Evolutionary conservation across 2,888 invertebrate species (phyloP), one percentile per base, ranked within the genome.

Genomic region (Ganaspis brasiliensis): DNA sequence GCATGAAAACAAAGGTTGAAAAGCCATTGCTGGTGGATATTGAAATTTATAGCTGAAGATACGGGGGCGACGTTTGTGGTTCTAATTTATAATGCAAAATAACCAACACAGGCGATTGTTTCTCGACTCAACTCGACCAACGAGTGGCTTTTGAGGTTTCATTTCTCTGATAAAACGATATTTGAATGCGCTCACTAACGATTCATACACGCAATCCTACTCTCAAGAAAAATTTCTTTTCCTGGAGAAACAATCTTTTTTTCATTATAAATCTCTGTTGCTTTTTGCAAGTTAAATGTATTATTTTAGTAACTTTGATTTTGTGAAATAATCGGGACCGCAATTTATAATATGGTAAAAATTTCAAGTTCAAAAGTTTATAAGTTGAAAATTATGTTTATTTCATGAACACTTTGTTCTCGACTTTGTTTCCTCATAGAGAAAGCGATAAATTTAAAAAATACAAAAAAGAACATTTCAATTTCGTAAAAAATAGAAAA

Each of bases 11-110:
- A 6, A 31, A 37, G 35, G 10, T 35, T 19, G 35, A 5, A 61
- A 61, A 61, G 35, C 61, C 31, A 35, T 59, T 31, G 14, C 35
- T 31, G 31, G 3, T 31, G 31, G n/a, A 35, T 40, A 67, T 40
- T 63, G 63, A 40, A 63, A 63, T 63, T 63, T 63, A 63, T 61
- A 37, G 61, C 37, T 35, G 14, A 37, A 61, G 37, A 61, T 61
- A 61, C 12, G 19, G 21, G n/a, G 0, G 19, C 37, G 40, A 63
- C 21, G 21, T 37, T 63, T 63, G 19, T 40, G 16, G 19, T 37
- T 61, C 14, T 61, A 63, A 63, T 63, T 63, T 63, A 63, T 63
- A 63, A 63, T 63, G 37, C 40, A 63, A 63, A 63, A 63, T 40
- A 63, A 63, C 49, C 19, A 52, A 52, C 19, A 12, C 63, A 19